Conservation (phyloP, 2,797 vertebrate species). For the Fratercula arctica region DNA sequence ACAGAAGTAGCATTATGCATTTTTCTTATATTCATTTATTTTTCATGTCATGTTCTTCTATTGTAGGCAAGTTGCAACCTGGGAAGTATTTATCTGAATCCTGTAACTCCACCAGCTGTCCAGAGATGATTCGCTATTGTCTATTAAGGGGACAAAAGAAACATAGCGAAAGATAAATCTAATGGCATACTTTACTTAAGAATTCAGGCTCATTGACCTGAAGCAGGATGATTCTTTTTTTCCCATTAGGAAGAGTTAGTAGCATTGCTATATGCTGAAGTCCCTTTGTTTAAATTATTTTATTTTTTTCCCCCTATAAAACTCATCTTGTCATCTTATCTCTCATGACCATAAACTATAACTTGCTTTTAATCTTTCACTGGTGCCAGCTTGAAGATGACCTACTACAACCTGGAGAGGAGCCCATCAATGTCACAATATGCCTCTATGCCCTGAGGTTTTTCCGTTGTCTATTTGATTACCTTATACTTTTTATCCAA, state of each 20-base stretch:
- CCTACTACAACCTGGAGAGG: not conserved
- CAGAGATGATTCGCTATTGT: not conserved
- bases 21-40: not conserved
- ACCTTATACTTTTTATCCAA: not conserved
- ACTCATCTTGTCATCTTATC: not conserved
- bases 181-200: not conserved
- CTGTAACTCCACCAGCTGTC: not conserved
- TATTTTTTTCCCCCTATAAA: accelerated
- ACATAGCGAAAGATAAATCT: not conserved
- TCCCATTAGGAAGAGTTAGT: not conserved
- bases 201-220: not conserved
- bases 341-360: not conserved
- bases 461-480: not conserved
- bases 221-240: not conserved
- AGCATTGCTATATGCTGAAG: not conserved
- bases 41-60: not conserved
- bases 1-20: not conserved
- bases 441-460: not conserved
- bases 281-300: not conserved
- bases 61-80: not conserved
- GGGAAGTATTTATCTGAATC: not conserved
- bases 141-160: not conserved
- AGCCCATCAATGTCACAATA: not conserved
- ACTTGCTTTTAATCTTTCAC: not conserved
- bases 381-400: not conserved